Base-by-base conservation (phyloP, 2,888 invertebrate species). In the Cerastis rubricosa region DNA sequence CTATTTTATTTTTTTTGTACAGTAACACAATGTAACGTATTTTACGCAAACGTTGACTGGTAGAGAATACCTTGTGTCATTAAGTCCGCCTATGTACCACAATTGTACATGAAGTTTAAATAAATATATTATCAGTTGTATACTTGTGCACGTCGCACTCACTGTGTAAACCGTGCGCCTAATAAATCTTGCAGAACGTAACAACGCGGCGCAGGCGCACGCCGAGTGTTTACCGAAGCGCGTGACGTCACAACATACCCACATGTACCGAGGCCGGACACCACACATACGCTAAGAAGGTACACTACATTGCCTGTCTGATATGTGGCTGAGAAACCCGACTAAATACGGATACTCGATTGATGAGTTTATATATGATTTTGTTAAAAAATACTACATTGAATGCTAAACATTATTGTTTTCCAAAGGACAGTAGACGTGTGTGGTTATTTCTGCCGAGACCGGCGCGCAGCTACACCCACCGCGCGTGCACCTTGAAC, bases 181-280 rank as follows among this genome's bases (percentile, higher is more conserved):
- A 77, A 71, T 68, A 71, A 47, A 78, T 74, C 83, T 71, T 49
- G 45, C 63, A 47, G 54, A 78, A 72, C 86, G 71, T 78, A 86
- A 85, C 29, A 59, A 57, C 78, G 68, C 61, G 51, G 54, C 78
- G 83, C 85, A 45, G 12, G 51, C 79, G 80, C 74, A 66, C 40
- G 12, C 29, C 49, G 47, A 19, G 35, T 85, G 74, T 87, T 86
- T 83, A 78, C 71, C 45, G 64, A 74, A 63, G 74, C 66, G 63
- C 29, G 54, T 78, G 73, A 86, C 84, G 84, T 76, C 74, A 86
- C 82, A 85, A 87, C 85, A 75, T 47, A 57, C 69, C 43, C 68
- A 69, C 61, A 19, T 29, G 11, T 54, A 59, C 57, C 35, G 54
- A 83, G 45, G 45, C 47, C 35, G 4, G 11, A 14, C 65, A 65